Conservation (phyloP, 2,888 invertebrate genomes). For the Macaria notata region DNA sequence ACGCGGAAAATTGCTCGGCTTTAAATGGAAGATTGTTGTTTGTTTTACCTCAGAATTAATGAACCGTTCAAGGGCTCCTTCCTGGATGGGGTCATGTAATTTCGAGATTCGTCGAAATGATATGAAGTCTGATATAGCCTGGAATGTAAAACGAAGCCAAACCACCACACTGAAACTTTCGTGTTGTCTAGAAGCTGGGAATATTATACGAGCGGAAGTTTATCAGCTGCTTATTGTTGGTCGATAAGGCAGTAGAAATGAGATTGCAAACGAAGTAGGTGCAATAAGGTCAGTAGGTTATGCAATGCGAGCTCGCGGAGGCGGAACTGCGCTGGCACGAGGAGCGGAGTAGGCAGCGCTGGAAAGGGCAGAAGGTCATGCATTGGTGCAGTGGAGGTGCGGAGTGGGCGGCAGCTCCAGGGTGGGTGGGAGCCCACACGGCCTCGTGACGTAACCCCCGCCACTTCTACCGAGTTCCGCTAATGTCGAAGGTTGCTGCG, state of each 20-base stretch:
- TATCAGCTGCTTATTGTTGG: constrained; percentile 7
- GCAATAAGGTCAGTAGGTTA: constrained; percentile 30
- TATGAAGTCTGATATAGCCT: too few relatives aligned
- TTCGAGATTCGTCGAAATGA: too few relatives aligned
- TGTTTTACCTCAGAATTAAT: neutral
- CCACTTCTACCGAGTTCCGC: constrained; percentile 55
- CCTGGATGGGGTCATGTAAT: too few relatives aligned
- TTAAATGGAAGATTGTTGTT: neutral
- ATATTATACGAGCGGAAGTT: constrained; percentile 7
- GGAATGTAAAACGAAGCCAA: too few relatives aligned
- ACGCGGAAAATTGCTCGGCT: constrained; percentile 8
- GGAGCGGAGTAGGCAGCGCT: constrained; percentile 36
- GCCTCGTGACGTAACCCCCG: constrained; percentile 48
- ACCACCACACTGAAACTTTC: too few relatives aligned
- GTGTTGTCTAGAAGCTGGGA: neutral
- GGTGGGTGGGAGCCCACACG: constrained; percentile 43
- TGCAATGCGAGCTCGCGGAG: constrained; percentile 21
- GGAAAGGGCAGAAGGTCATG: constrained; percentile 64
- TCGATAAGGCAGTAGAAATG: constrained; percentile 2
- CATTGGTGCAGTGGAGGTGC: constrained; percentile 60
- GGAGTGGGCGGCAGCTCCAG: constrained; percentile 40
- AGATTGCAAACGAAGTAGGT: constrained; percentile 14
- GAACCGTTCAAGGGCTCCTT: neutral
- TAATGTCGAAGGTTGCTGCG: constrained; percentile 69
- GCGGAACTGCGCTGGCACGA: constrained; percentile 27